phyloP scores from a whole-genome alignment of 2,888 invertebrate genomes.

The Amblyjoppa fuscipennis region DNA sequence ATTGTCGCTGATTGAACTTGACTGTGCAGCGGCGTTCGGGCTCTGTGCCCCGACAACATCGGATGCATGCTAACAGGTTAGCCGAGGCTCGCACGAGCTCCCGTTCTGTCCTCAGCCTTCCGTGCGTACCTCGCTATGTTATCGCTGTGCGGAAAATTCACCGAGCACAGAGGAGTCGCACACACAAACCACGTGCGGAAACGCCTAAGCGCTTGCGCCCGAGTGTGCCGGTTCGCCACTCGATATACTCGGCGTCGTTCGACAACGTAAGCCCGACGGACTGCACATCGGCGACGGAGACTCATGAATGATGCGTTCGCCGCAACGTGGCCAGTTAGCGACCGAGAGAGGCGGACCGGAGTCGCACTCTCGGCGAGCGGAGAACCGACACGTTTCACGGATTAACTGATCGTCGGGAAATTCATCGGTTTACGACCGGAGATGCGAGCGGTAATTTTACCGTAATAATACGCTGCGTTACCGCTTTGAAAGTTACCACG shows the following conservation, averaged over 20 bases:
- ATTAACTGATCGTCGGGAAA: too few species aligned
- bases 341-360: not conserved
- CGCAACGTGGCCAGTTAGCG: constrained; percentile 46
- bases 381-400: too few species aligned
- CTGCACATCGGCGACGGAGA: constrained; percentile 22
- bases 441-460: too few species aligned
- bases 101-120: constrained; percentile 48
- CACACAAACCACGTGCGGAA: constrained; percentile 21
- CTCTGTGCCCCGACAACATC: constrained; percentile 55
- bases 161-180: not conserved
- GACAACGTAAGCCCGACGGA: constrained; percentile 21
- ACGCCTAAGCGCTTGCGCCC: constrained; percentile 27
- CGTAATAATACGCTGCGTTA: too few species aligned
- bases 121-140: constrained; percentile 38
- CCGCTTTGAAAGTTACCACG: too few species aligned
- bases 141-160: constrained; percentile 18
- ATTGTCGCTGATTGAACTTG: constrained; percentile 74
- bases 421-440: too few species aligned
- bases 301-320: constrained; percentile 63
- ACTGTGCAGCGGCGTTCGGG: constrained; percentile 63
- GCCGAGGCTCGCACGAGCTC: constrained; percentile 55
- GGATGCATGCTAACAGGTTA: constrained; percentile 62
- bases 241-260: constrained; percentile 44
- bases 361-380: too few species aligned
- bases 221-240: not conserved